Conservation (phyloP, 1,140 invertebrate species). For the Papilio aristodemus region DNA sequence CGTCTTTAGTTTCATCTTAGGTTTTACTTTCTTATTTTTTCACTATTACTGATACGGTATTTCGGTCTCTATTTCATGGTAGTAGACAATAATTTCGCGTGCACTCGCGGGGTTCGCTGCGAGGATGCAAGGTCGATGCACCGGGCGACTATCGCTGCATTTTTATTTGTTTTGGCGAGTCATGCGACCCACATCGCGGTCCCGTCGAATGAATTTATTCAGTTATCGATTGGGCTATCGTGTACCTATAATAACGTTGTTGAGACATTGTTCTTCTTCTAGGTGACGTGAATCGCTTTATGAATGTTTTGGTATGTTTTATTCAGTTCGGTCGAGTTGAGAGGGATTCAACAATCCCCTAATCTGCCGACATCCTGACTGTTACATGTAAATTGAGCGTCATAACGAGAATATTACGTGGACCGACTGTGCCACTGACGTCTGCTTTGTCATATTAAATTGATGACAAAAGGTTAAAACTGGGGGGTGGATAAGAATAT, state of each 20-base stretch:
- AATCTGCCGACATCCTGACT: not conserved
- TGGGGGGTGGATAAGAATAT: not conserved
- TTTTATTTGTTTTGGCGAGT: conserved; percentile 78
- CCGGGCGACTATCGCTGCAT: conserved; percentile 69
- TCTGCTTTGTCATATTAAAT: not conserved
- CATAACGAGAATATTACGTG: not conserved
- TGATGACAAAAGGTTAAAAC: not conserved
- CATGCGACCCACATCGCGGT: conserved; percentile 73
- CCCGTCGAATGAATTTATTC: conserved; percentile 76
- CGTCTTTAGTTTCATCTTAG: conserved; percentile 76
- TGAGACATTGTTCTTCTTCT: conserved; percentile 45
- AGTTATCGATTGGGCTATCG: conserved; percentile 73
- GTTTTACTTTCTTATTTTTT: conserved; percentile 77
- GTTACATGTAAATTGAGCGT: not conserved
- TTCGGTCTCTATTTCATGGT: conserved; percentile 48
- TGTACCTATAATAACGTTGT: conserved; percentile 65
- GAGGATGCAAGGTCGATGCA: conserved; percentile 76
- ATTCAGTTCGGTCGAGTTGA: not conserved
- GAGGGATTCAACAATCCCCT: conserved; percentile 5
- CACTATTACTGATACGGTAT: conserved; percentile 44
- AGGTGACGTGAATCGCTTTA: conserved; percentile 34
- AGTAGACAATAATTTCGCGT: conserved; percentile 47
- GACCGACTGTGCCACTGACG: not conserved
- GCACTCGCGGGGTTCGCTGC: conserved; percentile 36
- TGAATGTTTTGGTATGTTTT: conserved; percentile 19